Evolutionary conservation across 2,888 invertebrate species (phyloP).

Genomic region (Caenorhabditis sp.): DNA sequence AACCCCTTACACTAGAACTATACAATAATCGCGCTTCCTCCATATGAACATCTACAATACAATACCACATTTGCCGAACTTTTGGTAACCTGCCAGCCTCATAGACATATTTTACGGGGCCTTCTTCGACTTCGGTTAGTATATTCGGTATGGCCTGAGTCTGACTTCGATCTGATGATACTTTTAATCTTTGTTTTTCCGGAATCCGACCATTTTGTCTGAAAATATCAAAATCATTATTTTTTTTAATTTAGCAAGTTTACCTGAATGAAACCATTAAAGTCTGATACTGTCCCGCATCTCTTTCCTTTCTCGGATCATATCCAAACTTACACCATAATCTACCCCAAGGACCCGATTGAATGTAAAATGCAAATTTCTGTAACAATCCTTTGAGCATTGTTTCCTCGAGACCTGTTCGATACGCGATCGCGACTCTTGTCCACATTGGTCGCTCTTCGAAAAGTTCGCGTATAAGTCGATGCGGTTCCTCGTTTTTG

Average conservation of each 20-base stretch:
- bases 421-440: slow-evolving; percentile 78
- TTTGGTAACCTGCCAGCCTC: slow-evolving; percentile 69
- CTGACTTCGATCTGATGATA: slow-evolving; percentile 23
- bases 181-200: slow-evolving; percentile 64
- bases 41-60: slow-evolving; percentile 72
- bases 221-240: slow-evolving; percentile 11
- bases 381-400: slow-evolving; percentile 79
- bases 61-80: slow-evolving; percentile 74
- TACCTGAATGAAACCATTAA: slow-evolving; percentile 64
- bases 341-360: slow-evolving; percentile 89
- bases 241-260: background rate
- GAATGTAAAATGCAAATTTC: slow-evolving; percentile 84
- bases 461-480: slow-evolving; percentile 77
- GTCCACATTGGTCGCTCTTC: slow-evolving; percentile 90
- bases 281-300: slow-evolving; percentile 85
- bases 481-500: slow-evolving; percentile 63
- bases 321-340: slow-evolving; percentile 90
- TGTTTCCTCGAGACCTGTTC: slow-evolving; percentile 61
- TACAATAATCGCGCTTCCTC: background rate
- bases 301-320: slow-evolving; percentile 85
- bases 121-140: slow-evolving; percentile 3
- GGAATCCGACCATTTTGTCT: slow-evolving; percentile 65
- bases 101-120: slow-evolving; percentile 49
- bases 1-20: slow-evolving; percentile 4
- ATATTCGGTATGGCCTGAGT: background rate